These are phyloP conservation scores for Macrosteles quadrilineatus DNA, from an alignment of 1,140 invertebrate genomes.

Conservation along the genomic window DNA sequence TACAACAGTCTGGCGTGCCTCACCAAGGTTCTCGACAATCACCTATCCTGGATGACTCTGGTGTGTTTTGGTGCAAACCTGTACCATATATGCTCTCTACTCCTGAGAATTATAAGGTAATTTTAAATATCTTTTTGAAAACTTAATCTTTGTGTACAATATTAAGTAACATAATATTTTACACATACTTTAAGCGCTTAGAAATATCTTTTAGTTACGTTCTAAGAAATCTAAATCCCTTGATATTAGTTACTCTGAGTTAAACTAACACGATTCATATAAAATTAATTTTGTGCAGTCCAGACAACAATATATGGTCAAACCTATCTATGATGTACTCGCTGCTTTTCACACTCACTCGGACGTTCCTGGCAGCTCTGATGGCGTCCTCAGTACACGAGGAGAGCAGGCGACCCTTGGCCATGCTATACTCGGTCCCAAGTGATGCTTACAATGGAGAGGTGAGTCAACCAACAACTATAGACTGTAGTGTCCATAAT, in stretches of 20 bases:
- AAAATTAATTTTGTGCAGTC: too few relatives aligned
- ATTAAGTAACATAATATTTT: too few relatives aligned
- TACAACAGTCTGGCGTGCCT: not conserved
- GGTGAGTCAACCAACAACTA: too few relatives aligned
- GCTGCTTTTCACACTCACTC: not conserved
- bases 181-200: too few relatives aligned
- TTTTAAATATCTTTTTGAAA: too few relatives aligned
- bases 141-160: too few relatives aligned
- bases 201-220: too few relatives aligned
- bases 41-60: slow-evolving; percentile 15
- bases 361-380: slow-evolving; percentile 3
- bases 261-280: too few relatives aligned
- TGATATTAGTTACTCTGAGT: too few relatives aligned
- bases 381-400: slow-evolving; percentile 2
- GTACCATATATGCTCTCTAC: not conserved
- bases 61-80: slow-evolving; percentile 15
- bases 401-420: not conserved
- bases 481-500: too few relatives aligned
- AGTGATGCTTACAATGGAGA: slow-evolving; percentile 1
- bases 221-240: too few relatives aligned
- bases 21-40: not conserved
- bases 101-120: not conserved
- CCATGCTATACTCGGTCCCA: not conserved
- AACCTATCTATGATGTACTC: not conserved
- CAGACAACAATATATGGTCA: not conserved